Base-by-base conservation (phyloP, 2,113 vertebrate genomes). In the Cryptoleucopteryx plumbea region DNA sequence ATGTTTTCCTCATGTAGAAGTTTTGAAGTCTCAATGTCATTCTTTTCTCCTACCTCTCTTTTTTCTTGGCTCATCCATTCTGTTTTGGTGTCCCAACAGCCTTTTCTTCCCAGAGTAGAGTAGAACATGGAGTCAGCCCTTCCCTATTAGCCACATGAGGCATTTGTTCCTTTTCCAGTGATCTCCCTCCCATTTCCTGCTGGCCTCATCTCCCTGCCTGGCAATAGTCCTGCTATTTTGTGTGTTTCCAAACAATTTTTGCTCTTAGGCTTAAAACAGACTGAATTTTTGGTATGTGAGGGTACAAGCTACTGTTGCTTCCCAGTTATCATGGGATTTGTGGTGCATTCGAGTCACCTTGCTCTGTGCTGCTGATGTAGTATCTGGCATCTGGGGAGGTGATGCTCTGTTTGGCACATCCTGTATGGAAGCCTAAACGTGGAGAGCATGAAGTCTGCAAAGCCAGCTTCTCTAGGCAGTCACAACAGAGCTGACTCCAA, bases 241-340 rank as follows among this genome's bases (percentile, higher is more conserved):
- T 63, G n/a, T 85, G 23, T 27, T 78, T 80, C 56, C 52, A 93
- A 92, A 74, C 84, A 91, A 61, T 89, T 94, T 94, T 52, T 94
- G 31, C 38, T 81, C 12, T 58, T 71, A 61, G 23, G 34, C 83
- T 74, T 68, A 87, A 93, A 92, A 63, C 42, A 27, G 42, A 31
- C 21, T 77, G 32, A 65, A 31, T 83, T 82, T 85, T 68, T 6
- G 2, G 22, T 43, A 3, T 72, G 32, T n/a, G 55, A 45, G 56
- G 10, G 34, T 58, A 40, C 77, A 53, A 87, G 34, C 40, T 62
- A 17, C 20, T 72, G 66, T 42, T 8, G 2, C 27, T 89, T 91
- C 34, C 40, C 45, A 40, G 7, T 66, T 70, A 19, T 72, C n/a
- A 23, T 47, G 50, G 23, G 8, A 9, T 13, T 26, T 13, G 13